These are phyloP conservation scores for Caenorhabditis angaria DNA, from an alignment of 2,888 invertebrate species.

Conservation along the genomic window DNA sequence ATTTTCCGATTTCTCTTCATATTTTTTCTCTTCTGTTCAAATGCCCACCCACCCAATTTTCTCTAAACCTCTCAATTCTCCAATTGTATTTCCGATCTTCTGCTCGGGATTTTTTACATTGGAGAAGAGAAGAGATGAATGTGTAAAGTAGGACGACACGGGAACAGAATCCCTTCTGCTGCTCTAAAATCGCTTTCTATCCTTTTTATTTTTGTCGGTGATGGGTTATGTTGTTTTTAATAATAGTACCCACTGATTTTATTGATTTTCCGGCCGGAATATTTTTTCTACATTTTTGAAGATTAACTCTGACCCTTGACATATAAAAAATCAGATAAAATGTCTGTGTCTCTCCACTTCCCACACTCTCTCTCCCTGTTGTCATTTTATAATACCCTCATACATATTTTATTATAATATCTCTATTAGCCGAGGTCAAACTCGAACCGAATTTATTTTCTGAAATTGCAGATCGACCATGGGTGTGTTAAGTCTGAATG, in stretches of 20 bases:
- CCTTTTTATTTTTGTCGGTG: background rate
- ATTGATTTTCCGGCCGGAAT: too few species aligned
- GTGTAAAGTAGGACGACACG: background rate
- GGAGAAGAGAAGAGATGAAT: background rate
- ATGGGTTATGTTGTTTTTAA: too few species aligned
- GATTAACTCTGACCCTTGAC: background rate
- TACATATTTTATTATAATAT: too few species aligned
- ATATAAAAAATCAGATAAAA: conserved; percentile 1
- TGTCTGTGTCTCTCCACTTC: conserved; percentile 9
- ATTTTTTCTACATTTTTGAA: too few species aligned
- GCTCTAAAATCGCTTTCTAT: too few species aligned
- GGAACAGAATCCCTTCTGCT: background rate
- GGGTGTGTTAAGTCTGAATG: conserved; percentile 76
- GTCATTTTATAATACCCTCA: background rate
- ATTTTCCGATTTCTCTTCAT: background rate
- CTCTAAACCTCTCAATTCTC: background rate
- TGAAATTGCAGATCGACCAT: conserved; percentile 32
- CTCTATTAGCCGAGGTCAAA: too few species aligned
- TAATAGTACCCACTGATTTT: too few species aligned
- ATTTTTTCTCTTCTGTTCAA: conserved; percentile 3
- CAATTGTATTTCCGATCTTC: background rate
- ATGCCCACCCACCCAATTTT: background rate
- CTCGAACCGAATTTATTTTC: background rate
- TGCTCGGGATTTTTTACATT: background rate
- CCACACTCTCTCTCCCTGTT: conserved; percentile 10